phyloP scores from a whole-genome alignment of 1,140 invertebrate species.

The Caligus rogercresseyi region DNA sequence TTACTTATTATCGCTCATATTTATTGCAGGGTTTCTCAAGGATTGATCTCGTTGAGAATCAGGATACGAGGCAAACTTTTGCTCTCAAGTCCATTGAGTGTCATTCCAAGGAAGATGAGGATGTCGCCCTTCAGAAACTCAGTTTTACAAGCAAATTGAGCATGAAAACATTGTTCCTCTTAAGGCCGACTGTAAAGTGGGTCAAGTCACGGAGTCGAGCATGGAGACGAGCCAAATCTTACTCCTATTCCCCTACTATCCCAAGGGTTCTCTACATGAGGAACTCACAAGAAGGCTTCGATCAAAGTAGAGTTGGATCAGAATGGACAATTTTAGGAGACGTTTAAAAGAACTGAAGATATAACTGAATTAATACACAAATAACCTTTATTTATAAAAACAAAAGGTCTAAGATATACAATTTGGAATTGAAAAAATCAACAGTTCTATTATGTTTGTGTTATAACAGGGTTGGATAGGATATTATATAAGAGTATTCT shows the following conservation, averaged over 20 bases:
- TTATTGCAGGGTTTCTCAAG: neutral
- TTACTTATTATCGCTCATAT: neutral
- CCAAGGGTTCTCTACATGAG: neutral
- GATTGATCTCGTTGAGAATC: neutral
- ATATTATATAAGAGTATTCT: no score
- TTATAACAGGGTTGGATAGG: no score
- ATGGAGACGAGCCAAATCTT: neutral
- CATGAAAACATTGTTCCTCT: neutral
- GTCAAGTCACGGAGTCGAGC: neutral
- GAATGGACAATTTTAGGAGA: no score
- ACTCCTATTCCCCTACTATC: neutral
- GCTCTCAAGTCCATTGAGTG: neutral
- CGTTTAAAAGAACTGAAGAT: no score
- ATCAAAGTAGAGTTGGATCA: no score
- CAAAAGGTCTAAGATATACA: no score
- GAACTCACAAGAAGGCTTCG: neutral
- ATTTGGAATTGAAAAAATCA: no score
- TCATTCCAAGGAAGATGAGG: neutral
- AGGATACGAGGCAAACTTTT: neutral
- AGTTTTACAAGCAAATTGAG: neutral
- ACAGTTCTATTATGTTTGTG: no score
- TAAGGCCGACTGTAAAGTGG: neutral
- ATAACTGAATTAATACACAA: no score
- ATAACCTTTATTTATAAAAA: no score
- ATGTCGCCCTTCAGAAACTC: neutral